A percentile compares a stretch with the other conserved stretches of the same genome.
Conservation (phyloP, 2,113 vertebrate species). For the Butastur rufipennis region DNA sequence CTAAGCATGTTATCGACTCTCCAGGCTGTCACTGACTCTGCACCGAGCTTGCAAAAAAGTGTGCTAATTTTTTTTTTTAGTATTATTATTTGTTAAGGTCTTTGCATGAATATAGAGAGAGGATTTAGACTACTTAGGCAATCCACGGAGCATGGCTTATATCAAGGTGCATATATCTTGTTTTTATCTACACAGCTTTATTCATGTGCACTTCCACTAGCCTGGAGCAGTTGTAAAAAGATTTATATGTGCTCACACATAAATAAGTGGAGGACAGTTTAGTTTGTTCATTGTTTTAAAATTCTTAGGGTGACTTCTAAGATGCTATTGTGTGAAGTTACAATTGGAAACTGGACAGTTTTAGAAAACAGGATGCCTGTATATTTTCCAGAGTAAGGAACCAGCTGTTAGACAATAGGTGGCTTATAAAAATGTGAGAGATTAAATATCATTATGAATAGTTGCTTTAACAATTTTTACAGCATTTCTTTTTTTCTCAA, state of each 20-base stretch:
- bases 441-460: not conserved
- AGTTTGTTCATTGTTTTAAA: not conserved
- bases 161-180: not conserved
- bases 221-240: not conserved
- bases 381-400: not conserved
- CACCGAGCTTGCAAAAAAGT: not conserved
- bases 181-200: not conserved
- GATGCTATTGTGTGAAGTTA: not conserved
- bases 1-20: not conserved
- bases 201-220: not conserved
- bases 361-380: slow-evolving; percentile 13
- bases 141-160: not conserved
- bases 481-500: not conserved
- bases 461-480: not conserved
- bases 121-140: not conserved
- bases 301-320: not conserved
- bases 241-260: not conserved
- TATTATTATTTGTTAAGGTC: not conserved
- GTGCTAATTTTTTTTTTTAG: too few species aligned
- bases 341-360: not conserved
- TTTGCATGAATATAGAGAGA: not conserved
- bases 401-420: not conserved
- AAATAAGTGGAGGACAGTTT: not conserved
- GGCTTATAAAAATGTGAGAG: not conserved
- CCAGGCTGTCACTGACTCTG: not conserved